A percentile compares a stretch with the other conserved stretches of the same genome.
These are phyloP conservation scores for Oscheius sp. DNA, from an alignment of 2,888 invertebrate species.

Conservation along the genomic window DNA sequence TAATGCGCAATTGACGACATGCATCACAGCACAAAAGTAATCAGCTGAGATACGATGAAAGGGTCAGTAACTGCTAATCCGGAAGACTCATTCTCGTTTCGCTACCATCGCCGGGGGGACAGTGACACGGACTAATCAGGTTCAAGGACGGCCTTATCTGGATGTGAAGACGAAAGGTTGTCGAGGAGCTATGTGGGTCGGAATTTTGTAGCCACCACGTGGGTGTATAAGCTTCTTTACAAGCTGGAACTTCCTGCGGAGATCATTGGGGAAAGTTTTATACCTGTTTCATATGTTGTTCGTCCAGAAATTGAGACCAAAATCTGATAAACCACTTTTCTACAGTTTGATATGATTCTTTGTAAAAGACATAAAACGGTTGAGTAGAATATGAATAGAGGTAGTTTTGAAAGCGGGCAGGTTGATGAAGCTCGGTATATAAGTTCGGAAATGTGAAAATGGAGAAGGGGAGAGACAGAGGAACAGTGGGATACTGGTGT, in stretches of 20 bases:
- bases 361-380: too few species aligned
- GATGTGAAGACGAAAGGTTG: constrained; percentile 19
- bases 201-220: not conserved
- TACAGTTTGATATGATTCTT: too few species aligned
- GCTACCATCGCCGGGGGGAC: constrained; percentile 17
- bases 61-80: constrained; percentile 4
- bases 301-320: too few species aligned
- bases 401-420: too few species aligned
- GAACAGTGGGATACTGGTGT: too few species aligned
- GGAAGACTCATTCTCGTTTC: constrained; percentile 15
- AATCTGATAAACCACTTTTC: too few species aligned
- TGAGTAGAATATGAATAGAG: too few species aligned
- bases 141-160: constrained; percentile 35
- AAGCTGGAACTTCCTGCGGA: not conserved
- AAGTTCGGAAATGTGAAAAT: too few species aligned
- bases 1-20: too few species aligned
- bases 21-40: not conserved
- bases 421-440: too few species aligned
- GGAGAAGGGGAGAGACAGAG: too few species aligned
- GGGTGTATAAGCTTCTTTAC: not conserved
- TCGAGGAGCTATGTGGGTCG: constrained; percentile 9
- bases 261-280: not conserved
- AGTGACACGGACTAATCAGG: constrained; percentile 30
- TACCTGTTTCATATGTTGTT: too few species aligned
- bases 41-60: not conserved